Evolutionary conservation across 35 echinoderm and acorn worm species (phyloP).

Genomic region (Amphiura filiformis): DNA sequence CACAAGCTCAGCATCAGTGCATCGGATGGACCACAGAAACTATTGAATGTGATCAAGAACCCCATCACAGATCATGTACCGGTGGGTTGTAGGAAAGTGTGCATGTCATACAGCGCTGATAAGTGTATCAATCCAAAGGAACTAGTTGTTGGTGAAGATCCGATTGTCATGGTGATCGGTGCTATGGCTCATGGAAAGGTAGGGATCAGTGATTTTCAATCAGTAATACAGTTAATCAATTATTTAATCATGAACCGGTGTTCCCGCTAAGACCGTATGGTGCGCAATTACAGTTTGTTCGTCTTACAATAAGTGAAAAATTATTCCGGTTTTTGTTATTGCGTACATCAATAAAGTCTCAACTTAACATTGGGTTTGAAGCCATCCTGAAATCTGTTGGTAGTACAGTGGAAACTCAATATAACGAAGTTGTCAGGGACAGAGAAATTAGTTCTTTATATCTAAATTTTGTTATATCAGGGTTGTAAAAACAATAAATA

Average conservation of each 20-base stretch:
- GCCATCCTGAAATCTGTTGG: too few species aligned
- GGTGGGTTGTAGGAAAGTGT: slow-evolving; percentile 68
- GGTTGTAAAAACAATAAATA: too few species aligned
- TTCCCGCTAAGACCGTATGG: too few species aligned
- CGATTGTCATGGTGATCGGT: slow-evolving; percentile 90
- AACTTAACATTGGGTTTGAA: too few species aligned
- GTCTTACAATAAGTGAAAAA: background rate
- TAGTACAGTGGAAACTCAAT: too few species aligned
- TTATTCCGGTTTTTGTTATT: too few species aligned
- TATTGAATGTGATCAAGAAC: slow-evolving; percentile 94
- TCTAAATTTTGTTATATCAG: too few species aligned
- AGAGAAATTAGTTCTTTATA: too few species aligned
- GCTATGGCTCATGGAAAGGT: slow-evolving; percentile 99
- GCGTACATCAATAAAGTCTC: too few species aligned
- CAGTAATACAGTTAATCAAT: background rate
- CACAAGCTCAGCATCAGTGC: slow-evolving; percentile 98
- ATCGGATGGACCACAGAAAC: slow-evolving; percentile 94
- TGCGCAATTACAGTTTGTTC: background rate
- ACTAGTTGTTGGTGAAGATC: slow-evolving; percentile 46
- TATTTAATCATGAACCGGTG: too few species aligned
- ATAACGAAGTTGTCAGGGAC: too few species aligned
- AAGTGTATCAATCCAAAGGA: slow-evolving; percentile 85
- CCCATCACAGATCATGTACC: slow-evolving; percentile 83
- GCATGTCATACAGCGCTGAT: slow-evolving; percentile 65
- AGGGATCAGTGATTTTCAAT: too few species aligned